These are phyloP conservation scores for Cylindroiulus punctatus DNA, from an alignment of 2,888 invertebrate genomes.

Conservation along the genomic window DNA sequence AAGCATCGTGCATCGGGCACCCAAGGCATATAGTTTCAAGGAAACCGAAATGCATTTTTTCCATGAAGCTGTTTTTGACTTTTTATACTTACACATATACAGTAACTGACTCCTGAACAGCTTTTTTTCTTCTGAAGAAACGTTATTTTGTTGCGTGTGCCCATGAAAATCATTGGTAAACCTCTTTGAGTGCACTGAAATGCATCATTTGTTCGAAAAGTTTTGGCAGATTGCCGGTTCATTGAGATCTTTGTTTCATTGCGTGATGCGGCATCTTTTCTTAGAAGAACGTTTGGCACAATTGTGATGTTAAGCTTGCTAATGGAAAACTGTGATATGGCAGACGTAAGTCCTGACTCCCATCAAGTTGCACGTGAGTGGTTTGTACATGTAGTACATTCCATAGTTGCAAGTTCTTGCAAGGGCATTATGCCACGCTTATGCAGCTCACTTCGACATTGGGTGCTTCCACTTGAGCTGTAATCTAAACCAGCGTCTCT, in stretches of 20 bases:
- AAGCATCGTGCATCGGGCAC: background rate
- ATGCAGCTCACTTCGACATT: background rate
- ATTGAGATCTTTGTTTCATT: background rate
- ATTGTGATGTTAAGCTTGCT: constrained; percentile 12
- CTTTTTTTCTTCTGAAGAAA: background rate
- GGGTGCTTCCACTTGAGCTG: background rate
- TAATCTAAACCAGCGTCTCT: background rate
- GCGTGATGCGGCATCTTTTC: background rate
- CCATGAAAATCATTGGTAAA: background rate
- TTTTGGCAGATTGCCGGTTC: background rate
- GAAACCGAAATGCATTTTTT: background rate
- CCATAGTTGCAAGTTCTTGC: background rate
- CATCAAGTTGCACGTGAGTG: background rate
- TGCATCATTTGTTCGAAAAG: background rate
- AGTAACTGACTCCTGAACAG: background rate
- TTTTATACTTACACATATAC: background rate
- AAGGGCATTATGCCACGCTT: background rate
- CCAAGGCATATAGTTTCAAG: background rate
- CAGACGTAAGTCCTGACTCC: background rate
- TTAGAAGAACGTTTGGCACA: background rate
- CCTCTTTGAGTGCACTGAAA: background rate
- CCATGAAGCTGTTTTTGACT: background rate
- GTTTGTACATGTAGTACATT: background rate
- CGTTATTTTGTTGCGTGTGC: background rate
- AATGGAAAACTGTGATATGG: constrained; percentile 7